Percentiles rank a stretch among this genome's conserved stretches.
Conservation (phyloP, 2,797 vertebrate genomes). For the Bovichtus diacanthus region DNA sequence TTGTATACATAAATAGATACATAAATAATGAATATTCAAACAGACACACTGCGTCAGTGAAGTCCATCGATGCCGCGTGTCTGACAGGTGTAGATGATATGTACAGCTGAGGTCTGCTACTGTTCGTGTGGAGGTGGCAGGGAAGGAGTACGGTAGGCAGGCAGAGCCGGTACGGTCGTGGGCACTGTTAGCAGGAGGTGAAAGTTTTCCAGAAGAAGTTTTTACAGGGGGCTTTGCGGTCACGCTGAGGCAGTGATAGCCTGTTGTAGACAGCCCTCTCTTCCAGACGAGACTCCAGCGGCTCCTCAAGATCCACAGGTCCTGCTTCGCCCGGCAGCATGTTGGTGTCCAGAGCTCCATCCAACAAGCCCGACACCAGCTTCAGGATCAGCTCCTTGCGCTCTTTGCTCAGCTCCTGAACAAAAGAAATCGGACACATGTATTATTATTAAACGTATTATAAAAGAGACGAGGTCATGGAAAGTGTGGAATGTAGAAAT, state of each 20-base stretch:
- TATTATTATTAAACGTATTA: background rate
- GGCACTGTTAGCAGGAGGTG: constrained; percentile 89
- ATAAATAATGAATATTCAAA: constrained; percentile 77
- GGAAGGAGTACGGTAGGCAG: constrained; percentile 25
- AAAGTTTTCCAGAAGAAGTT: constrained; percentile 98
- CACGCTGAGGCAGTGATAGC: constrained; percentile 88
- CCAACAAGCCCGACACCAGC: constrained; percentile 89
- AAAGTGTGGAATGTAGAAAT: background rate
- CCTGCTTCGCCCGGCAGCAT: constrained; percentile 74
- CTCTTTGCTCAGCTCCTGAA: constrained; percentile 88
- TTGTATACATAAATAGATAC: constrained; percentile 79
- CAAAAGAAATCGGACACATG: background rate
- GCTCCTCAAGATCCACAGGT: constrained; percentile 81
- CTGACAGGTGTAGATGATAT: constrained; percentile 76
- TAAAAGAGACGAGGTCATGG: background rate
- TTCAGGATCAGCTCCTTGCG: constrained; percentile 89
- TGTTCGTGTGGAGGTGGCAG: constrained; percentile 81
- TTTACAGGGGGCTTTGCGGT: constrained; percentile 93
- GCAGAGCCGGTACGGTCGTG: background rate
- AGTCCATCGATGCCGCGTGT: constrained; percentile 81
- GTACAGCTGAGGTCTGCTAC: constrained; percentile 83
- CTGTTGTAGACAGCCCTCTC: constrained; percentile 87
- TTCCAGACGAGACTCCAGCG: constrained; percentile 86
- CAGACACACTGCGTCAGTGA: constrained; percentile 82
- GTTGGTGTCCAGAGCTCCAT: constrained; percentile 82